Conservation (phyloP, 2,797 vertebrate genomes). For the Gephyroberyx darwinii region DNA sequence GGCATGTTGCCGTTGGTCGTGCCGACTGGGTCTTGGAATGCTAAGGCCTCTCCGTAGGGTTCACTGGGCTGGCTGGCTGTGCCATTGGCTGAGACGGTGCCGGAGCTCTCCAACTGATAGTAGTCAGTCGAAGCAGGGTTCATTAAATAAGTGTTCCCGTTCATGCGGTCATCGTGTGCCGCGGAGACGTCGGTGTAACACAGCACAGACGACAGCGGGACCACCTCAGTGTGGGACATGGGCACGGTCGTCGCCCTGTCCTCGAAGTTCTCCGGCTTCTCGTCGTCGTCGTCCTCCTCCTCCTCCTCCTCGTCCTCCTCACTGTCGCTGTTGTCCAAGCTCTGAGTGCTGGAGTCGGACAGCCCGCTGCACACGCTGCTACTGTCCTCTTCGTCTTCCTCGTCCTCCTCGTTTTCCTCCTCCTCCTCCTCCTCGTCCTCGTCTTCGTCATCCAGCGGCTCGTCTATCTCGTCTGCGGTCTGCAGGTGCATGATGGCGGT, state of each 20-base stretch:
- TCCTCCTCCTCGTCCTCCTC: slow-evolving; percentile 93
- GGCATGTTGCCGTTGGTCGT: slow-evolving; percentile 82
- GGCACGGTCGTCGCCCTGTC: slow-evolving; percentile 76
- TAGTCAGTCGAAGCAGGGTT: slow-evolving; percentile 89
- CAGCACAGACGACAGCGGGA: slow-evolving; percentile 89
- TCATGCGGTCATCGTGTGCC: slow-evolving; percentile 87
- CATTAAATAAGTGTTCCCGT: slow-evolving; percentile 88
- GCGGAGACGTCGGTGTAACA: slow-evolving; percentile 88
- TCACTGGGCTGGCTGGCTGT: slow-evolving; percentile 82
- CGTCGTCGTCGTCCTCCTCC: slow-evolving; percentile 85
- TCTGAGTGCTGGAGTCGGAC: slow-evolving; percentile 97
- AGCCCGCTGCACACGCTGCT: slow-evolving; percentile 95
- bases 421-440: slow-evolving; percentile 85
- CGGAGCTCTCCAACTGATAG: slow-evolving; percentile 91
- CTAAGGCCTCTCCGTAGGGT: slow-evolving; percentile 78
- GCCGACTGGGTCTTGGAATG: slow-evolving; percentile 85
- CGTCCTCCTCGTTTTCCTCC: slow-evolving; percentile 76
- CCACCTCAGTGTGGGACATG: slow-evolving; percentile 79
- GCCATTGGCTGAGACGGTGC: slow-evolving; percentile 73
- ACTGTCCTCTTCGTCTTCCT: slow-evolving; percentile 89
- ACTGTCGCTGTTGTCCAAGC: slow-evolving; percentile 93
- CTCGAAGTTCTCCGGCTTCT: slow-evolving; percentile 87
- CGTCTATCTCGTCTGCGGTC: slow-evolving; percentile 87
- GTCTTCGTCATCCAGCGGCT: slow-evolving; percentile 87
- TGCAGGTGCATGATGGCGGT: slow-evolving; percentile 89